Conservation (phyloP, 2,797 vertebrate species). For the Podarcis siculus region DNA sequence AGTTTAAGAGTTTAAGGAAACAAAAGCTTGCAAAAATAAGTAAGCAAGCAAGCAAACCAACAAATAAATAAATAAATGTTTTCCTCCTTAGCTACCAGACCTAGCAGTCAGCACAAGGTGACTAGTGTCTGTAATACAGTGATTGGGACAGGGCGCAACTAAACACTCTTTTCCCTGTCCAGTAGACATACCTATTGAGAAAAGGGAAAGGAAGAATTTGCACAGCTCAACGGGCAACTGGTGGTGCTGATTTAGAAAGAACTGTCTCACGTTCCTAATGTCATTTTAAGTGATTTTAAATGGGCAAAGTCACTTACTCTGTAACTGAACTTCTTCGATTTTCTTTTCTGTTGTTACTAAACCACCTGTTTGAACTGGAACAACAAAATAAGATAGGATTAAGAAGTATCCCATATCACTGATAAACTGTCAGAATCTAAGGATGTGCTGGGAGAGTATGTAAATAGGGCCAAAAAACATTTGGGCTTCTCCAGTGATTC, state of each 20-base stretch:
- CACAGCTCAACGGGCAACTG: neutral
- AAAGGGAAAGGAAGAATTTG: neutral
- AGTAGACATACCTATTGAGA: neutral
- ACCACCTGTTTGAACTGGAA: conserved; percentile 81
- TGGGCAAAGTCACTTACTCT: conserved; percentile 74
- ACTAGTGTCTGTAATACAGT: neutral
- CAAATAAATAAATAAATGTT: too few species aligned
- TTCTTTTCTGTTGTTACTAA: conserved; percentile 75
- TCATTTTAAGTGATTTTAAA: neutral
- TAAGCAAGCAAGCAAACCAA: too few species aligned
- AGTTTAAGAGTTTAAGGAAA: neutral
- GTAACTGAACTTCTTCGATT: conserved; percentile 73
- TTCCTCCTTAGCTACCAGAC: neutral
- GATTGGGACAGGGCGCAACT: neutral
- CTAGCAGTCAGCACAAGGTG: neutral
- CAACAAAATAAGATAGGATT: conserved; percentile 53
- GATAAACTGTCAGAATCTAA: neutral
- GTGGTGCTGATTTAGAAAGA: neutral
- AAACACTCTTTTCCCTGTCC: neutral
- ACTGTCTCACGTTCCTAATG: neutral
- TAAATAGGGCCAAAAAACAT: neutral
- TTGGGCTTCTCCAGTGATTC: neutral
- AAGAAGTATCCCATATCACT: conserved; percentile 2
- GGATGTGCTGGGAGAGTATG: neutral
- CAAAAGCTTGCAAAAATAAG: neutral